Percentiles rank a stretch among this genome's conserved stretches.
These are phyloP conservation scores for Cotesia chilonis DNA, from an alignment of 1,140 invertebrate genomes.

Conservation along the genomic window DNA sequence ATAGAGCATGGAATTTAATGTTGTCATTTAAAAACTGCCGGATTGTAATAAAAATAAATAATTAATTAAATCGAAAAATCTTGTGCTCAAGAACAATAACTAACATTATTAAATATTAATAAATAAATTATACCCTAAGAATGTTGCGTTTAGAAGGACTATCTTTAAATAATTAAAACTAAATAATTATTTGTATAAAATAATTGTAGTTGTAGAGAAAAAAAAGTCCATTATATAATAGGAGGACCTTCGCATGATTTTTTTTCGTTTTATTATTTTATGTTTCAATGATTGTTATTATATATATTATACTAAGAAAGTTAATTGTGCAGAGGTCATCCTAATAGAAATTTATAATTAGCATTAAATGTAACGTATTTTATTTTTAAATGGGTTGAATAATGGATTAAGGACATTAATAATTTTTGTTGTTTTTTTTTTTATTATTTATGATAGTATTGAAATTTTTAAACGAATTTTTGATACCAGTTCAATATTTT, in stretches of 20 bases:
- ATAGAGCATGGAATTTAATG: not conserved
- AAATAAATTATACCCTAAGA: constrained; percentile 37
- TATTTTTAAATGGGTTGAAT: not conserved
- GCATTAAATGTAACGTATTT: not conserved
- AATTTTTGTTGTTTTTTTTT: not conserved
- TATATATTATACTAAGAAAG: too few species aligned
- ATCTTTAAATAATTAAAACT: constrained; percentile 52
- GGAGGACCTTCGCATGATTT: constrained; percentile 8
- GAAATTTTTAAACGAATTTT: too few species aligned
- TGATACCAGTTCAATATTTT: too few species aligned
- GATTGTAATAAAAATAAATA: constrained; percentile 20
- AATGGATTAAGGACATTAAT: too few species aligned
- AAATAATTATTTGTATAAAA: constrained; percentile 31
- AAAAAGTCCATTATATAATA: constrained; percentile 19
- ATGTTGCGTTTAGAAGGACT: constrained; percentile 47
- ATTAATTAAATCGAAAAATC: constrained; percentile 24
- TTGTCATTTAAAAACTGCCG: constrained; percentile 5
- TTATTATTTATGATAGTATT: not conserved
- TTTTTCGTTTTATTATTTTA: not conserved
- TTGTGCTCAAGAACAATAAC: constrained; percentile 61
- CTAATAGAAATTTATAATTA: not conserved
- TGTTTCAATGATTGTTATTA: not conserved
- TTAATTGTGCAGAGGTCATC: constrained; percentile 3
- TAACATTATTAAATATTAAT: constrained; percentile 36
- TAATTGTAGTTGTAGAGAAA: constrained; percentile 19